Evolutionary conservation across 2,888 invertebrate species (phyloP).

Genomic region (Melanostoma scalare): DNA sequence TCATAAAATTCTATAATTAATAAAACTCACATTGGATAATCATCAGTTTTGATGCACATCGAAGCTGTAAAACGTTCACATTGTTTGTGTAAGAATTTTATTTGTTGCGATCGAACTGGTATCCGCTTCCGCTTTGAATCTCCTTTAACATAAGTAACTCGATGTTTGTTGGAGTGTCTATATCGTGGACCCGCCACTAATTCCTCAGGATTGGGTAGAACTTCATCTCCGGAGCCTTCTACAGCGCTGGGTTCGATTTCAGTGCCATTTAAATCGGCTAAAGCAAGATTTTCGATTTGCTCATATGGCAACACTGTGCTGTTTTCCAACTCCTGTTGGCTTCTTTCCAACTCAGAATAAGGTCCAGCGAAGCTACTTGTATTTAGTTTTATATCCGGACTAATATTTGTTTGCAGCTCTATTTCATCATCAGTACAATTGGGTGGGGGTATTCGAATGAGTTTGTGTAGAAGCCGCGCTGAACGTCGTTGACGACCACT

Average conservation of each 20-base stretch:
- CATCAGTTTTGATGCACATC: slow-evolving; percentile 87
- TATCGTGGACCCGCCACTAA: slow-evolving; percentile 78
- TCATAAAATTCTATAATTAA: neutral
- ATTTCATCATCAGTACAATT: slow-evolving; percentile 74
- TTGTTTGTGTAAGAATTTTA: slow-evolving; percentile 78
- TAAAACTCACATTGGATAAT: slow-evolving; percentile 89
- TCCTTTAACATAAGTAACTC: slow-evolving; percentile 57
- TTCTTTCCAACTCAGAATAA: slow-evolving; percentile 41
- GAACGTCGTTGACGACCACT: slow-evolving; percentile 65
- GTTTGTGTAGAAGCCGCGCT: slow-evolving; percentile 78
- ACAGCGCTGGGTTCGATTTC: slow-evolving; percentile 67
- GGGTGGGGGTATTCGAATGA: slow-evolving; percentile 77
- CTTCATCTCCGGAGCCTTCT: slow-evolving; percentile 71
- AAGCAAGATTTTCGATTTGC: slow-evolving; percentile 79
- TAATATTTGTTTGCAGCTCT: slow-evolving; percentile 68
- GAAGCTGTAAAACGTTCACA: slow-evolving; percentile 89
- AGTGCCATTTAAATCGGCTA: slow-evolving; percentile 80
- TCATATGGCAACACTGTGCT: slow-evolving; percentile 74
- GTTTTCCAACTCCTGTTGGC: neutral
- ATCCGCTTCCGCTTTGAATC: slow-evolving; percentile 78
- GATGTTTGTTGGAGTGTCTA: slow-evolving; percentile 76
- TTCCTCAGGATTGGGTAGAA: slow-evolving; percentile 80
- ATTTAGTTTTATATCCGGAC: slow-evolving; percentile 77
- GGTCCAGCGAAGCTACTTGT: slow-evolving; percentile 78
- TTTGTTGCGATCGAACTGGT: slow-evolving; percentile 67